Evolutionary conservation across 1,140 invertebrate genomes (phyloP).

Genomic region (Microvelia longipes): DNA sequence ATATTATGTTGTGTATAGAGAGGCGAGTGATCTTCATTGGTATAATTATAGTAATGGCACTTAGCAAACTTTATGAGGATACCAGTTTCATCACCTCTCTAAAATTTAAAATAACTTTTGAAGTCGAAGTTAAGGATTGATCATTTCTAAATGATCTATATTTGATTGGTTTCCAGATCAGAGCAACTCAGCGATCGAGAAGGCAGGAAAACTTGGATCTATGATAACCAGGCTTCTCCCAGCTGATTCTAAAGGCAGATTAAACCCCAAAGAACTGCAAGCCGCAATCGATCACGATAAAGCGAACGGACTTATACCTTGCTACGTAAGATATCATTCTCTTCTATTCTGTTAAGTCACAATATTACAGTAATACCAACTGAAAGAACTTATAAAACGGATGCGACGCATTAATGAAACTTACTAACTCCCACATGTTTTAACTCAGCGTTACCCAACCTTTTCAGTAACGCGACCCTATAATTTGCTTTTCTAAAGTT

Average conservation of each 20-base stretch:
- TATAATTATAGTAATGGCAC: no score
- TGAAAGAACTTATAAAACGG: slow-evolving; percentile 5
- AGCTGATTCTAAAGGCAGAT: slow-evolving; percentile 49
- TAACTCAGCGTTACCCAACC: no score
- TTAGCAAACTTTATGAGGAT: no score
- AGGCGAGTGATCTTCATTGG: no score
- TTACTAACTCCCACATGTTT: no score
- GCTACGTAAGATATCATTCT: slow-evolving; percentile 38
- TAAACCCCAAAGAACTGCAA: slow-evolving; percentile 58
- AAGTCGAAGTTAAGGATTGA: no score
- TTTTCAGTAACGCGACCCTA: no score
- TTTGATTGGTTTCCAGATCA: slow-evolving; percentile 41
- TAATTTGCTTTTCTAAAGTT: no score
- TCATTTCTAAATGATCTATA: not conserved
- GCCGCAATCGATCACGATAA: slow-evolving; percentile 59
- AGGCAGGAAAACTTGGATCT: slow-evolving; percentile 64
- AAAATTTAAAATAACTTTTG: no score
- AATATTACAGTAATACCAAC: not conserved
- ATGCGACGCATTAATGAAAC: no score
- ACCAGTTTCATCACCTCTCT: no score
- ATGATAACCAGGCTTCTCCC: slow-evolving; percentile 65
- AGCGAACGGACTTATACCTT: slow-evolving; percentile 56
- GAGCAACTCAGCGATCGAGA: slow-evolving; percentile 83
- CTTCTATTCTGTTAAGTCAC: not conserved
- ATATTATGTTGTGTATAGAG: no score